These are phyloP conservation scores for Anseranas semipalmata DNA, from an alignment of 2,113 vertebrate genomes.

Conservation along the genomic window DNA sequence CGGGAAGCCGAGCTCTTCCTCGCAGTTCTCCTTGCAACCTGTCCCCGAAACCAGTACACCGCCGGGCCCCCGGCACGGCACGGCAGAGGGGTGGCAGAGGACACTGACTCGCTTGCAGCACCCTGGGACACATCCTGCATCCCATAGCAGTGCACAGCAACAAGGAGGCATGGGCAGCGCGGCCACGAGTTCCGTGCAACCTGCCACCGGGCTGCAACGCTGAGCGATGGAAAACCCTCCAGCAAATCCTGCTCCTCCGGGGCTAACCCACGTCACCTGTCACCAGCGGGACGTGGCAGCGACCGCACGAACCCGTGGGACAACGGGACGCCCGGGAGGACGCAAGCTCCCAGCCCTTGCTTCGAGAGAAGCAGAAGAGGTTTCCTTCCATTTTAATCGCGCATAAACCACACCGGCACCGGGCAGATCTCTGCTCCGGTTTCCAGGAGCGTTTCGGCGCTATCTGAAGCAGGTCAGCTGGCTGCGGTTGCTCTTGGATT, in stretches of 20 bases:
- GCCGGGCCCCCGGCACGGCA: neutral
- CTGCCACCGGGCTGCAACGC: neutral
- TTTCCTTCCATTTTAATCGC: neutral
- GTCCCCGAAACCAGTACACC: too few species aligned
- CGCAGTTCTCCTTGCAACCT: too few species aligned
- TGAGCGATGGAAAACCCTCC: neutral
- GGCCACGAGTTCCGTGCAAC: neutral
- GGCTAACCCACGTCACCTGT: neutral
- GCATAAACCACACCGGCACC: neutral
- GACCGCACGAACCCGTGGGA: neutral
- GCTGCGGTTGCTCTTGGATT: slow-evolving; percentile 66
- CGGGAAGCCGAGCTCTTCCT: neutral
- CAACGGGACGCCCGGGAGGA: neutral
- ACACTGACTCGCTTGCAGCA: neutral
- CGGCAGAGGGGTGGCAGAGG: neutral
- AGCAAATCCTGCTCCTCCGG: neutral
- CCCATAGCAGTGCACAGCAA: neutral
- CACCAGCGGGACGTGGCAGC: accelerated
- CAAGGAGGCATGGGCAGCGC: accelerated
- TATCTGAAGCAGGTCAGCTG: slow-evolving; percentile 55
- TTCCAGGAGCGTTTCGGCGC: slow-evolving; percentile 48
- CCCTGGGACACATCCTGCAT: neutral
- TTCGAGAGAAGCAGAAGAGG: neutral
- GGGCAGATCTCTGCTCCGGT: neutral
- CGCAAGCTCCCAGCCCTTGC: neutral